phyloP scores from a whole-genome alignment of 2,888 invertebrate species.

The Lasioglossum pauxillum region DNA sequence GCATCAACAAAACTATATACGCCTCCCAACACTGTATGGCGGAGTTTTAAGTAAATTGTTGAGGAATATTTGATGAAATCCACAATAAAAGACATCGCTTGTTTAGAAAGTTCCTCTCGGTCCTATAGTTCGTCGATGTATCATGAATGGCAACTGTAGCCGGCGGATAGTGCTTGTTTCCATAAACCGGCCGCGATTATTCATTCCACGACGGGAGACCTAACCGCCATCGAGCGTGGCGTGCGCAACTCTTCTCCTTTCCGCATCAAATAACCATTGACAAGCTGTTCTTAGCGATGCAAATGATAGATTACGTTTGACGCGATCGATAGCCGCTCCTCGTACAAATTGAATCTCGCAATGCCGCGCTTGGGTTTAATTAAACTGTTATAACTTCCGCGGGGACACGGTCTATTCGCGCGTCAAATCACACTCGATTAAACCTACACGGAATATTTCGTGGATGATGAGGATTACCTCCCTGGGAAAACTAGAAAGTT shows the following conservation, averaged over 20 bases:
- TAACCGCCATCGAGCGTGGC: not conserved
- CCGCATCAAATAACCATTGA: conserved; percentile 25
- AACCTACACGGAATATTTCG: not conserved
- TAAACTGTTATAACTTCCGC: conserved; percentile 33
- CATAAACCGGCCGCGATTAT: conserved; percentile 50
- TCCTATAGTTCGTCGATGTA: conserved; percentile 3
- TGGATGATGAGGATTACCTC: not conserved
- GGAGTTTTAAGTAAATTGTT: too few relatives aligned
- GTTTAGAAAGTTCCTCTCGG: too few relatives aligned
- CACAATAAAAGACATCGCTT: too few relatives aligned
- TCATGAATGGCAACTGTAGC: conserved; percentile 20
- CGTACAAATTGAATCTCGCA: conserved; percentile 26
- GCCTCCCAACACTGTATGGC: too few relatives aligned
- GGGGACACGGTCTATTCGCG: not conserved
- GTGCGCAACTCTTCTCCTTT: not conserved
- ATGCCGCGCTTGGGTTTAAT: conserved; percentile 31
- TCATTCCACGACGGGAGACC: conserved; percentile 24
- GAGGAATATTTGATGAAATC: too few relatives aligned
- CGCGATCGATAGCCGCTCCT: not conserved
- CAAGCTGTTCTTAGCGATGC: not conserved
- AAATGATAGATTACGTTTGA: conserved; percentile 25
- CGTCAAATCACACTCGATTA: conserved; percentile 4
- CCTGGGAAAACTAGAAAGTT: not conserved
- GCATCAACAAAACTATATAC: too few relatives aligned
- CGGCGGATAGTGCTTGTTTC: not conserved